A percentile compares a stretch with the other conserved stretches of the same genome.
Evolutionary conservation across 2,113 vertebrate genomes (phyloP).

Genomic region (Parotia lawesii): DNA sequence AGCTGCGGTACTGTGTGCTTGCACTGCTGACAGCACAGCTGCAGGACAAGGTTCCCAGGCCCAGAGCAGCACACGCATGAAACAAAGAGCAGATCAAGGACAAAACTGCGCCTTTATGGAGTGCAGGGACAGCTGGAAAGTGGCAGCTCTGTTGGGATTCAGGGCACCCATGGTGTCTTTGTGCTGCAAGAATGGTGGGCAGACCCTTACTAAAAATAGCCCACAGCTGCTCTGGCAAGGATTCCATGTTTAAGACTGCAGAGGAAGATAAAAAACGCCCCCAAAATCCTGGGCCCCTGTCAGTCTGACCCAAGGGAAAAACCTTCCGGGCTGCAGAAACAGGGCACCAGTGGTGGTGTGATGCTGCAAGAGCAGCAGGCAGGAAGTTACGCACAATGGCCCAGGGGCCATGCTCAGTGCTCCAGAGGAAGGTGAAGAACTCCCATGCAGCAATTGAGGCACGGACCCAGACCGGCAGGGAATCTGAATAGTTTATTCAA

Average conservation of each 20-base stretch:
- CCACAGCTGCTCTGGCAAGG: not conserved
- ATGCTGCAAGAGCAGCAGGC: not conserved
- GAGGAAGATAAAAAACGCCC: not conserved
- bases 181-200: not conserved
- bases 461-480: no score
- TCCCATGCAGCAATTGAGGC: no score
- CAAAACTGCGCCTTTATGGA: not conserved
- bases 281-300: no score
- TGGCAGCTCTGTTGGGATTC: not conserved
- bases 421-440: not conserved
- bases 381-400: not conserved
- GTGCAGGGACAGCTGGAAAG: not conserved
- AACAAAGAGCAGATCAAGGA: not conserved
- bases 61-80: not conserved
- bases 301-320: not conserved
- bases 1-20: not conserved
- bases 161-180: rapidly evolving
- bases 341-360: not conserved
- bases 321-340: not conserved
- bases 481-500: no score
- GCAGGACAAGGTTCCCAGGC: not conserved
- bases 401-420: no score
- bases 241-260: not conserved
- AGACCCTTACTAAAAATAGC: not conserved
- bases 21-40: not conserved